Evolutionary conservation across 2,888 invertebrate species (phyloP), one percentile per base, ranked within the genome.

Genomic region (Platycheirus albimanus): DNA sequence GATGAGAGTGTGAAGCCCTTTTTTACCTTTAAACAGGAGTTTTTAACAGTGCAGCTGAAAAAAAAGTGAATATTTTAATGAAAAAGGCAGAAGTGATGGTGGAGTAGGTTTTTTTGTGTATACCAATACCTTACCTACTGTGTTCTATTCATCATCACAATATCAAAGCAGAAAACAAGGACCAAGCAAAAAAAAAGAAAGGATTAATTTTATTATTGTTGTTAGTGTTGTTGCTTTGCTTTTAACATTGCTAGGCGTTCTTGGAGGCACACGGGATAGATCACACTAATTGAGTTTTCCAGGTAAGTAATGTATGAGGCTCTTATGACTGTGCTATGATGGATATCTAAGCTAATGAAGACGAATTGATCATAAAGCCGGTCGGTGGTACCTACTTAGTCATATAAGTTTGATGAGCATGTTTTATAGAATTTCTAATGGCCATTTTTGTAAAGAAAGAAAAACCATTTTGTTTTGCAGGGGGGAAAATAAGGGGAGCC

Each of bases 51-150:
- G 61, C 81, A 81, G 56, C 38, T 67, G 13, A 24, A 20, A 49
- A 76, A 81, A 43, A 83, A 83, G 72, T 78, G 77, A 74, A 67
- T 83, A 56, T 78, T 74, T 69, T 78, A 58, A 67, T 78, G 49
- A 66, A 81, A 71, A 58, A 69, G 47, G 28, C 33, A 30, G 43
- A 17, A 67, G 49, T 67, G 61, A 19, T 56, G 41, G 41, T 19
- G 20, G 3, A 61, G 54, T 69, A 61, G 67, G 33, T 47, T 33
- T 49, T 58, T 74, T 61, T 67, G 28, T 52, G 64, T 80, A 75
- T 83, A 61, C 56, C n/a, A n/a, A n/a, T n/a, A n/a, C n/a, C n/a
- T n/a, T n/a, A n/a, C n/a, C n/a, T n/a, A n/a, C n/a, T 38, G 38
- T 56, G 11, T 47, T 67, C 24, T 6, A 47, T 76, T 41, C 47